Evolutionary conservation across 2,888 invertebrate genomes (phyloP), one percentile per base, ranked within the genome.

Genomic region (Pristionchus maxplancki): DNA sequence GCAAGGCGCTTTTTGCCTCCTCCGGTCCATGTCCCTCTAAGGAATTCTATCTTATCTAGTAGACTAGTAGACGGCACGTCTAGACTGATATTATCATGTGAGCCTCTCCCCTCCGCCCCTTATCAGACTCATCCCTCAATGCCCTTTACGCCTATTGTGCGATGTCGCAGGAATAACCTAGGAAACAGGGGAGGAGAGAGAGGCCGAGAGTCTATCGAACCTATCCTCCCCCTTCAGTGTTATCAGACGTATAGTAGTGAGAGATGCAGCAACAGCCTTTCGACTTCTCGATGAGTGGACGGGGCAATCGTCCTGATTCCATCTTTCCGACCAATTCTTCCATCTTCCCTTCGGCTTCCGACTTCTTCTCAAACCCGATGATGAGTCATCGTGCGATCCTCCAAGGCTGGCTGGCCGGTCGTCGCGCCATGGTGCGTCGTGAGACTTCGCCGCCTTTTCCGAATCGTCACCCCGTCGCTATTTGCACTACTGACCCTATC

Each of bases 401-500:
- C 0, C 24, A 58, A n/a, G 58, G 58, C 24, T 58, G 58, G 58
- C 58, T 58, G 24, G 20, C n/a, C 28, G 37, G 78, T 34, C 37
- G 44, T 1, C n/a, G 78, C n/a, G 28, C n/a, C n/a, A 11, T 78
- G 78, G 34, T 34, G 71, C 24, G 67, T 71, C 44, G 40, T n/a
- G 44, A 11, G 28, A 20, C n/a, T n/a, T n/a, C n/a, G n/a, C 44
- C 44, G 40, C 28, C 78, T n/a, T 78, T 78, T 78, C 78, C 44
- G 44, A 78, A 78, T 48, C 78, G 78, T 78, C 78, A 48, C 44
- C 78, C n/a, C 58, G n/a, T 78, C 74, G 17, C 13, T 78, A 40
- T 48, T 78, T 78, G 78, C 78, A 78, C 78, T 78, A 78, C 40
- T 78, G 78, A 48, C 78, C 78, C 44, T 44, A 44, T 44, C 44